phyloP scores from a whole-genome alignment of 2,888 invertebrate species.

The Agonum fuliginosum region DNA sequence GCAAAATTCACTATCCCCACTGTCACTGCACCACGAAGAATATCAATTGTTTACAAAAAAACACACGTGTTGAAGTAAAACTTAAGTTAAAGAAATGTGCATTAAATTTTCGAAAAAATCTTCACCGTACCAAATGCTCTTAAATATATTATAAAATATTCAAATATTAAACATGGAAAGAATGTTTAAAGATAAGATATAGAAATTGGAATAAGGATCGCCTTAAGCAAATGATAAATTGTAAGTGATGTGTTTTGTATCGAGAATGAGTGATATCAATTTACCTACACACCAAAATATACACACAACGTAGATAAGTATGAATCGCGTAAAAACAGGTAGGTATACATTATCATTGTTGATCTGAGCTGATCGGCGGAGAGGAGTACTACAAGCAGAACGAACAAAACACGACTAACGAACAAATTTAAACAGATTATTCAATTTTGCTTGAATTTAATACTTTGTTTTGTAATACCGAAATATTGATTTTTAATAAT shows the following conservation, averaged over 20 bases:
- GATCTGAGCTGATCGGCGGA: too few species aligned
- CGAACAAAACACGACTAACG: not conserved
- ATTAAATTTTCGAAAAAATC: not conserved
- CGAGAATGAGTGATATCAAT: constrained; percentile 33
- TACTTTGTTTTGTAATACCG: too few species aligned
- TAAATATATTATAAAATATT: constrained; percentile 11
- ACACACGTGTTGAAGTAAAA: not conserved
- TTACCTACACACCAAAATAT: constrained; percentile 40
- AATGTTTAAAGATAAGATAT: constrained; percentile 43
- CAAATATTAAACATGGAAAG: not conserved
- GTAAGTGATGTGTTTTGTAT: constrained; percentile 47
- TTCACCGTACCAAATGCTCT: too few species aligned
- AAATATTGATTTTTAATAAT: too few species aligned
- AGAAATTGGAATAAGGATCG: constrained; percentile 23
- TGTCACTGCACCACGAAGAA: too few species aligned
- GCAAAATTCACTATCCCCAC: constrained; percentile 1
- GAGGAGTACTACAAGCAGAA: not conserved
- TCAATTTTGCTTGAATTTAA: too few species aligned
- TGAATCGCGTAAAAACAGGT: constrained; percentile 15
- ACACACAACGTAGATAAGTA: constrained; percentile 50
- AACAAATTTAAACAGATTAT: not conserved
- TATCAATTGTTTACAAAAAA: constrained; percentile 6
- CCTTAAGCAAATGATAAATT: constrained; percentile 50
- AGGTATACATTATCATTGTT: constrained; percentile 34
- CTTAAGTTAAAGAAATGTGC: not conserved